Base-by-base conservation (phyloP, 2,888 invertebrate species). In the Agonopterix subpropinquella region DNA sequence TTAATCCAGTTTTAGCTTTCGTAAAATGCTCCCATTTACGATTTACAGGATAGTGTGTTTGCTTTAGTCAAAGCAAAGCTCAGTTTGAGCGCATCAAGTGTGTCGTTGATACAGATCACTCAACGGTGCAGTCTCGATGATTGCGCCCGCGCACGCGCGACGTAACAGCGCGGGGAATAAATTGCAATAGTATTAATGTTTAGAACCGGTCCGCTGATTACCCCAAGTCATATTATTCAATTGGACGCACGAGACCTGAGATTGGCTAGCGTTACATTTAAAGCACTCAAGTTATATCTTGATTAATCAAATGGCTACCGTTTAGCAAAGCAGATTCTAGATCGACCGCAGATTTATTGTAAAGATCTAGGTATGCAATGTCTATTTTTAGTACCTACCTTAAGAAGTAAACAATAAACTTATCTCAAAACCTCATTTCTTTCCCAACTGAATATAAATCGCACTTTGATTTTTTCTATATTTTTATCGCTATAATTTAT, bases 61-160 rank as follows among this genome's bases (percentile, higher is more conserved):
- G 18, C 18, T 18, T 18, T 18, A 18, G 18, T 18, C 18, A 18
- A 18, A 18, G 39, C 39, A 39, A 39, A 39, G 39, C 39, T 42
- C 42, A 8, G 11, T 42, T 11, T 42, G 54, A 58, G 60, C 59
- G 57, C 61, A 59, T 76, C 74, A 75, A 68, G 70, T 71, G 66
- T 70, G 70, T 68, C 73, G 70, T 61, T 59, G 75, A 77, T 73
- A 77, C 66, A 70, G 72, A 79, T 74, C 70, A 64, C 52, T 64
- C 73, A 84, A 85, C 85, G 81, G 83, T 81, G 70, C 70, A 77
- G 70, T 72, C 72, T 62, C 61, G 65, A 67, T 77, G 77, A 79
- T 81, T 75, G 76, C 76, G 54, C 56, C 56, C 53, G 60, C 64
- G 72, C 80, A 78, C 78, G 74, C 76, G 75, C 72, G 59, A 57